These are phyloP conservation scores for Monopterus albus DNA, from an alignment of 2,113 vertebrate genomes.

Conservation along the genomic window DNA sequence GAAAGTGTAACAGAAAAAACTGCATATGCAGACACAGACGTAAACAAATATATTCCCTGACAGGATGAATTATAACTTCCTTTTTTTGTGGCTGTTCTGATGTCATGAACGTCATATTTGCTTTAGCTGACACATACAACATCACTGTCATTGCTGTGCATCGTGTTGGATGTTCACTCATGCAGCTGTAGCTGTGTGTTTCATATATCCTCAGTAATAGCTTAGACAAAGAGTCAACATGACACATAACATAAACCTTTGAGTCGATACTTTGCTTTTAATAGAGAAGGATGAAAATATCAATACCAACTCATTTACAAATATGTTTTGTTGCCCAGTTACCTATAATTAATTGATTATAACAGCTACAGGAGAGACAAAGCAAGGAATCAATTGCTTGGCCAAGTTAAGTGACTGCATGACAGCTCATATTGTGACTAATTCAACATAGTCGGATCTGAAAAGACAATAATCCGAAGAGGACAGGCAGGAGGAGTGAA, in stretches of 20 bases:
- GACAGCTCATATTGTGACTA: constrained; percentile 66
- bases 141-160: constrained; percentile 18
- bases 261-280: constrained; percentile 64
- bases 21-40: neutral
- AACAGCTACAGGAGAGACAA: constrained; percentile 63
- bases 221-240: constrained; percentile 61
- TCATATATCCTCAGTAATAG: constrained; percentile 43
- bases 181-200: constrained; percentile 16
- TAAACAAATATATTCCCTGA: neutral
- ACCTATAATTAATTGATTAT: constrained; percentile 79
- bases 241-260: constrained; percentile 68
- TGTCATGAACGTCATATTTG: constrained; percentile 56
- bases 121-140: constrained; percentile 12
- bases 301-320: constrained; percentile 76
- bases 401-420: constrained; percentile 70
- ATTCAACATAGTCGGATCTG: constrained; percentile 58
- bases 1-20: constrained; percentile 13
- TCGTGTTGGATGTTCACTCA: constrained; percentile 13
- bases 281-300: constrained; percentile 79
- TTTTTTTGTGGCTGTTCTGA: constrained; percentile 1
- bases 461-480: constrained; percentile 65
- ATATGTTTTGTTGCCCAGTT: constrained; percentile 67
- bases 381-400: constrained; percentile 73
- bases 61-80: neutral
- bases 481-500: constrained; percentile 45